These are phyloP conservation scores for Chloroceryle amazona DNA, from an alignment of 2,797 vertebrate species.

Conservation along the genomic window DNA sequence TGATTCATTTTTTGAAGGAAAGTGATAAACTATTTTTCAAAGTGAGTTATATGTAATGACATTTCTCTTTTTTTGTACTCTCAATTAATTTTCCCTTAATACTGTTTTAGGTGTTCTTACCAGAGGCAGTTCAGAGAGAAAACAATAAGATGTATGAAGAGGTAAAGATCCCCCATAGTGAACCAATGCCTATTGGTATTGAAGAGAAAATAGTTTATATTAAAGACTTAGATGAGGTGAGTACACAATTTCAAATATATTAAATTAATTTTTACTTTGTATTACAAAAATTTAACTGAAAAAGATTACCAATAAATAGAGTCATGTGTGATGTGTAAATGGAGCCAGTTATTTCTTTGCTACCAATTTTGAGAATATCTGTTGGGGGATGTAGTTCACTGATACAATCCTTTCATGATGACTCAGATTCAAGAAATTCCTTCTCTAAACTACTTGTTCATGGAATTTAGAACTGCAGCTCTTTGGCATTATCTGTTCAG, in stretches of 20 bases:
- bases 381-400: not conserved
- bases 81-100: slow-evolving; percentile 34
- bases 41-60: not conserved
- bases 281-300: not conserved
- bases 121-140: slow-evolving; percentile 92
- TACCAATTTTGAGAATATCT: not conserved
- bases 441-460: not conserved
- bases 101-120: slow-evolving; percentile 89
- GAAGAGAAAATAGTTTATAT: slow-evolving; percentile 94
- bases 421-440: not conserved
- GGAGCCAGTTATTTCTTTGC: not conserved
- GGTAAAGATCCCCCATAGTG: slow-evolving; percentile 92
- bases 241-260: slow-evolving; percentile 41
- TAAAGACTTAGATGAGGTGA: slow-evolving; percentile 94
- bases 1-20: not conserved
- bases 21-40: not conserved
- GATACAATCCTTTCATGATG: not conserved
- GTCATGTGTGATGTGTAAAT: not conserved
- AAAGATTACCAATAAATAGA: not conserved
- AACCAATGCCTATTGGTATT: slow-evolving; percentile 92
- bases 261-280: not conserved
- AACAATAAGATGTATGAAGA: slow-evolving; percentile 96
- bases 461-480: too few species aligned
- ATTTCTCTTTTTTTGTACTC: not conserved
- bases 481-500: not conserved